Percentiles rank a stretch among this genome's conserved stretches.
Conservation (phyloP, 2,113 vertebrate species). For the Salvelinus sp. region DNA sequence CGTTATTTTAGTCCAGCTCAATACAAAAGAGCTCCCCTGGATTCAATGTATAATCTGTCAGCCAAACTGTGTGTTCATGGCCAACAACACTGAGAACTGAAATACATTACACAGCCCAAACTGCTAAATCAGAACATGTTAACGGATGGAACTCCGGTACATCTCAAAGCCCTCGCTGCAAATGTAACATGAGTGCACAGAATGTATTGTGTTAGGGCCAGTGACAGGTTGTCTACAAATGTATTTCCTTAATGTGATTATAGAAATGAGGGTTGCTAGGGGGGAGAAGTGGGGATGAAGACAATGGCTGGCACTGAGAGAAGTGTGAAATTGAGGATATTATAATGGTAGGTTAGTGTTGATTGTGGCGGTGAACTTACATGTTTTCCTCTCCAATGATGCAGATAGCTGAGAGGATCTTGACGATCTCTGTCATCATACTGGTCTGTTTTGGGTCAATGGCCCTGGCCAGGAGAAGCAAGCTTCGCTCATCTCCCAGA, state of each 20-base stretch:
- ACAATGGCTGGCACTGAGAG: neutral
- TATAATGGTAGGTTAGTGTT: neutral
- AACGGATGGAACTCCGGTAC: slow-evolving; percentile 32
- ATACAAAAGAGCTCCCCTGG: slow-evolving; percentile 62
- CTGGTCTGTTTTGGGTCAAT: slow-evolving; percentile 92
- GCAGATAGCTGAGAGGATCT: slow-evolving; percentile 94
- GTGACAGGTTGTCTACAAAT: neutral
- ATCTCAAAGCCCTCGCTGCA: slow-evolving; percentile 29
- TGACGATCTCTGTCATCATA: slow-evolving; percentile 98
- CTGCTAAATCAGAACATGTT: slow-evolving; percentile 51
- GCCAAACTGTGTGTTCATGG: slow-evolving; percentile 55
- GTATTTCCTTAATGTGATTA: slow-evolving; percentile 14
- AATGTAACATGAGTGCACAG: slow-evolving; percentile 20
- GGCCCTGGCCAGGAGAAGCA: slow-evolving; percentile 86
- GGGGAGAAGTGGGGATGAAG: neutral
- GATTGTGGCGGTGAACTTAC: slow-evolving; percentile 71
- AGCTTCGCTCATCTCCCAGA: slow-evolving; percentile 89
- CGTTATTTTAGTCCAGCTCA: slow-evolving; percentile 68
- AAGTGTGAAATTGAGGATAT: neutral
- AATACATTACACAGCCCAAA: slow-evolving; percentile 61
- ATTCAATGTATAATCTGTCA: slow-evolving; percentile 75
- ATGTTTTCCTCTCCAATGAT: slow-evolving; percentile 94
- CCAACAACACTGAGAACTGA: slow-evolving; percentile 58
- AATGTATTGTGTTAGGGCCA: slow-evolving; percentile 19
- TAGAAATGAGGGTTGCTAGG: neutral